phyloP scores from a whole-genome alignment of 2,113 vertebrate species.

The Psittacara wagleri region DNA sequence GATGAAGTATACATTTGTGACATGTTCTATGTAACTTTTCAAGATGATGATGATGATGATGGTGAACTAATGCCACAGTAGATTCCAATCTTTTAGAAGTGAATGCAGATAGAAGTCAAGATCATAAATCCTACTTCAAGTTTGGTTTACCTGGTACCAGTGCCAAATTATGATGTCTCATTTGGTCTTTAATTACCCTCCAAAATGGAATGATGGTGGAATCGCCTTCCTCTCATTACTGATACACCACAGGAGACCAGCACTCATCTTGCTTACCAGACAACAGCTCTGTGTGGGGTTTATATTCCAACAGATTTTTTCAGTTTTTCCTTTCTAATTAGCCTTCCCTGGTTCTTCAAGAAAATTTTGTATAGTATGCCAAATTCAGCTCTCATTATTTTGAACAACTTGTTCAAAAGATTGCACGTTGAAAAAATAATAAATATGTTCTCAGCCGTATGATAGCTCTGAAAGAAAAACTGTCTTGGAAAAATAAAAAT shows the following conservation, averaged over 20 bases:
- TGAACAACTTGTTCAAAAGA: conserved; percentile 10
- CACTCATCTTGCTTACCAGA: background rate
- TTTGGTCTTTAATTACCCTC: background rate
- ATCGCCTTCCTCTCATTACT: background rate
- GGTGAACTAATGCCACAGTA: background rate
- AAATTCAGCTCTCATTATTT: background rate
- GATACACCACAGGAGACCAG: background rate
- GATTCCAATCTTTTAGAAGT: background rate
- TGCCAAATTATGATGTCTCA: background rate
- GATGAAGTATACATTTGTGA: background rate
- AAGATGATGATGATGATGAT: background rate
- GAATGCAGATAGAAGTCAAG: background rate
- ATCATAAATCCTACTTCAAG: background rate
- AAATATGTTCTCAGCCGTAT: background rate
- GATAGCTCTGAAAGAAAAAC: background rate
- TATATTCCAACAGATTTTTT: background rate
- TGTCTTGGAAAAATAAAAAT: background rate
- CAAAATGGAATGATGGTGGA: background rate
- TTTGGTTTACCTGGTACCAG: background rate
- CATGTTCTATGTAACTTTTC: background rate
- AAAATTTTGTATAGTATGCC: background rate
- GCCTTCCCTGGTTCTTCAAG: background rate
- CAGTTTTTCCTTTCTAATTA: background rate
- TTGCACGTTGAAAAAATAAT: background rate
- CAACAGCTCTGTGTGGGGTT: background rate